A percentile compares a stretch with the other conserved stretches of the same genome.
phyloP scores from a whole-genome alignment of 2,113 vertebrate genomes.

The Chaetorhynchus papuensis region DNA sequence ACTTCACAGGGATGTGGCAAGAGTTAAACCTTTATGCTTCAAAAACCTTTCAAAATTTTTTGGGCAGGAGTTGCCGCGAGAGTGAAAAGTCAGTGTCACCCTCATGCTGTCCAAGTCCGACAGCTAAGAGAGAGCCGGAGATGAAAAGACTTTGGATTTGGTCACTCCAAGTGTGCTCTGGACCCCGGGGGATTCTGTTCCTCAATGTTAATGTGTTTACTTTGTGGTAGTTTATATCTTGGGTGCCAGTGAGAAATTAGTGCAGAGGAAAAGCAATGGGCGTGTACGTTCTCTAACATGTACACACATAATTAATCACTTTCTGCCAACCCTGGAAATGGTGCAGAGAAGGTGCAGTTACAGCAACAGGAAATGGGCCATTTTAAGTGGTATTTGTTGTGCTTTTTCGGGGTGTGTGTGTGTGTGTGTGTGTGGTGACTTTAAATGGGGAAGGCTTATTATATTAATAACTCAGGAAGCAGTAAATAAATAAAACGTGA shows the following conservation, averaged over 20 bases:
- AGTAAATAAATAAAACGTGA: constrained; percentile 20
- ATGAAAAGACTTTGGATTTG: neutral
- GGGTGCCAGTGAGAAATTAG: neutral
- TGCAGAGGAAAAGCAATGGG: neutral
- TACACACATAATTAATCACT: constrained; percentile 14
- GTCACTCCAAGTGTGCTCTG: neutral
- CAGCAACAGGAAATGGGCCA: constrained; percentile 14
- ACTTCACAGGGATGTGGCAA: neutral
- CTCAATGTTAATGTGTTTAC: neutral
- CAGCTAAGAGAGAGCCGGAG: neutral
- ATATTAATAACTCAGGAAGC: constrained; percentile 11
- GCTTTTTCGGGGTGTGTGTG: neutral
- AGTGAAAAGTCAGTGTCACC: neutral
- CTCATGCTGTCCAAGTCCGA: fast-evolving
- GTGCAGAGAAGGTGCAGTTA: neutral
- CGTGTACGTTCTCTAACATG: fast-evolving
- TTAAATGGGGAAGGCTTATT: neutral
- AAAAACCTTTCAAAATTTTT: neutral
- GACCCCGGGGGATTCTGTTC: neutral
- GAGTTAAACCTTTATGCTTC: neutral
- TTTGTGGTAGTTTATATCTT: neutral
- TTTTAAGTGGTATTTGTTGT: constrained; percentile 26
- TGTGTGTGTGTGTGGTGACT: neutral
- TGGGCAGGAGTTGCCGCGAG: fast-evolving
- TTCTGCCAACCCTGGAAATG: neutral